These are phyloP conservation scores for Plagiodera versicolora DNA, from an alignment of 2,888 invertebrate species.

Conservation along the genomic window DNA sequence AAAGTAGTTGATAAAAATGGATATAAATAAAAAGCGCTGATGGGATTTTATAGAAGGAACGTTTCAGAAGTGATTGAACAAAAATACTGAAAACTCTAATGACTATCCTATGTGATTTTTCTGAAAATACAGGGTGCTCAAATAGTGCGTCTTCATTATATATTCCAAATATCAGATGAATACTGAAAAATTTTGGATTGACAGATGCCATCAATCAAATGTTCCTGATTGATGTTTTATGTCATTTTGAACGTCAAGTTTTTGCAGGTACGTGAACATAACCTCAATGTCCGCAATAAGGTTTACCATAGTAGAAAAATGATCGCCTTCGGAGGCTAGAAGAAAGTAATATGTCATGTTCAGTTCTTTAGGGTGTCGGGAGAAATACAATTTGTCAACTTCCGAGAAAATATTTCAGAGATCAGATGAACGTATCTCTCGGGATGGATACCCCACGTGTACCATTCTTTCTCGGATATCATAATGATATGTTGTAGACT, in stretches of 20 bases:
- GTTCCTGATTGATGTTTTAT: neutral
- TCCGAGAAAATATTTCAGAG: neutral
- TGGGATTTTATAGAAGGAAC: no score
- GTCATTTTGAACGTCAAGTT: neutral
- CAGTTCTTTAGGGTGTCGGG: neutral
- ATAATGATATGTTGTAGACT: neutral
- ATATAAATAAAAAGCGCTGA: no score
- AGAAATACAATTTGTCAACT: neutral
- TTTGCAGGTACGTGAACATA: neutral
- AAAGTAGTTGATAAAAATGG: neutral
- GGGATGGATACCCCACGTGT: neutral
- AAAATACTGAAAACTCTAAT: no score
- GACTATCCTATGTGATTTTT: no score
- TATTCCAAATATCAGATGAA: no score
- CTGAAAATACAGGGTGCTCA: no score
- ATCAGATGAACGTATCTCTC: neutral
- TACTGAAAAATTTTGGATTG: no score
- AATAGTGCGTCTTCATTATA: no score
- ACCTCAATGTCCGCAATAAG: no score
- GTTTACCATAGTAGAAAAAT: neutral
- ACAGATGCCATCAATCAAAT: no score
- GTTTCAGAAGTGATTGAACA: no score
- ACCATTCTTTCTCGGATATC: neutral
- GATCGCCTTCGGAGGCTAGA: neutral
- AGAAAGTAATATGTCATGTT: neutral